Evolutionary conservation across 2,888 invertebrate genomes (phyloP), one percentile per base, ranked within the genome.

Genomic region (Sepioteuthis lessoniana): DNA sequence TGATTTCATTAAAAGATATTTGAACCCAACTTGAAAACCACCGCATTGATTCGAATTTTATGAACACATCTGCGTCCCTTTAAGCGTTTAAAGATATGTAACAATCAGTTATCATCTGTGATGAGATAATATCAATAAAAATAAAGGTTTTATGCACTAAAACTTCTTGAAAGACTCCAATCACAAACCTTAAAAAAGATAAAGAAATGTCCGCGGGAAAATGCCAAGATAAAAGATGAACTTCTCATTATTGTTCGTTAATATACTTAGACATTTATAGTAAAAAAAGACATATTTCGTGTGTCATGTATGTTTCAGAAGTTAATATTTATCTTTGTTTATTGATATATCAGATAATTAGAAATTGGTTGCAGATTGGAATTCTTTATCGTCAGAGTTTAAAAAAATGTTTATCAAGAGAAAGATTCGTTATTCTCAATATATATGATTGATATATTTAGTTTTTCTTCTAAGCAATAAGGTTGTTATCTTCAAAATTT

Each of bases 291-390:
- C 35, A 35, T n/a, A 76, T 76, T 35, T 76, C n/a, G n/a, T 76
- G n/a, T 35, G 13, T n/a, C 76, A n/a, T 10, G 76, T 35, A 76
- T 76, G 35, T 76, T 76, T 35, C 10, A 10, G 76, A 76, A 76
- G 16, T 76, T 76, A 76, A 31, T 76, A 76, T 31, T 76, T 76
- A n/a, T 76, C 76, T 76, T 76, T 76, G 76, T 76, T 76, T 76
- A 76, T 76, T 76, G n/a, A 76, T 76, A 76, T 76, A n/a, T 76
- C 76, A 35, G 76, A n/a, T 76, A 76, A 76, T 76, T 76, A 76
- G 76, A 16, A 76, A 76, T 76, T 76, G 76, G 76, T 35, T 76
- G n/a, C n/a, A 76, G n/a, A 76, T 76, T n/a, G n/a, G 21, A n/a
- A 16, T 13, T n/a, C n/a, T n/a, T 76, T 35, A 76, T 76, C n/a